phyloP scores from a whole-genome alignment of 2,888 invertebrate genomes.

The Exocentrus adspersus region DNA sequence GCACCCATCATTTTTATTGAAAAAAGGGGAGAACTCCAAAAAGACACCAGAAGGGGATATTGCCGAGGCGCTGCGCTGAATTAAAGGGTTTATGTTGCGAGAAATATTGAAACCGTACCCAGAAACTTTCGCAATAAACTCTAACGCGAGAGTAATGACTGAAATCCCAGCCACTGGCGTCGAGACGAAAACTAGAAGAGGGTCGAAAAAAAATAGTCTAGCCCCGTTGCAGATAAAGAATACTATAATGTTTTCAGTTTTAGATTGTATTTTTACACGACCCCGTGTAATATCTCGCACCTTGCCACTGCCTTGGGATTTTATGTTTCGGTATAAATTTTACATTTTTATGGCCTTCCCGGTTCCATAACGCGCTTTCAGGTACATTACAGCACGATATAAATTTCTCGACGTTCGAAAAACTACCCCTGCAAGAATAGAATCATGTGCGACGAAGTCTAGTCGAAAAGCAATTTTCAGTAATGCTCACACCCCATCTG shows the following conservation, averaged over 20 bases:
- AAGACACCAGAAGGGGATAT: slow-evolving; percentile 19
- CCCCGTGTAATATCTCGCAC: neutral
- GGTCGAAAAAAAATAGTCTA: too few species aligned
- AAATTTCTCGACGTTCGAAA: neutral
- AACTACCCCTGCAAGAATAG: neutral
- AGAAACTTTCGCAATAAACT: slow-evolving; percentile 34
- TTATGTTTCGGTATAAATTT: slow-evolving; percentile 26
- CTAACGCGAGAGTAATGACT: slow-evolving; percentile 24
- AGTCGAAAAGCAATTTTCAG: too few species aligned
- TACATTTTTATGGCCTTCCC: slow-evolving; percentile 28
- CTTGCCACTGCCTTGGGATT: slow-evolving; percentile 9
- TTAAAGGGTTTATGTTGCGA: slow-evolving; percentile 33
- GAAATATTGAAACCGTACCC: slow-evolving; percentile 34
- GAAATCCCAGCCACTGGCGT: slow-evolving; percentile 19
- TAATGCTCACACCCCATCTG: too few species aligned
- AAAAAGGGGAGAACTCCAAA: slow-evolving; percentile 37
- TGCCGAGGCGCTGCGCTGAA: slow-evolving; percentile 11
- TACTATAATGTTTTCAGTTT: too few species aligned
- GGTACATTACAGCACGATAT: neutral
- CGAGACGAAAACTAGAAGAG: too few species aligned
- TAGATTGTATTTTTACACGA: neutral
- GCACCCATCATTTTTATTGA: slow-evolving; percentile 48
- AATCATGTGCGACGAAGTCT: too few species aligned
- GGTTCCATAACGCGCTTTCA: neutral
- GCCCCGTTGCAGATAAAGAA: too few species aligned